phyloP scores from a whole-genome alignment of 2,113 vertebrate genomes.

The Stigmatopora nigra region DNA sequence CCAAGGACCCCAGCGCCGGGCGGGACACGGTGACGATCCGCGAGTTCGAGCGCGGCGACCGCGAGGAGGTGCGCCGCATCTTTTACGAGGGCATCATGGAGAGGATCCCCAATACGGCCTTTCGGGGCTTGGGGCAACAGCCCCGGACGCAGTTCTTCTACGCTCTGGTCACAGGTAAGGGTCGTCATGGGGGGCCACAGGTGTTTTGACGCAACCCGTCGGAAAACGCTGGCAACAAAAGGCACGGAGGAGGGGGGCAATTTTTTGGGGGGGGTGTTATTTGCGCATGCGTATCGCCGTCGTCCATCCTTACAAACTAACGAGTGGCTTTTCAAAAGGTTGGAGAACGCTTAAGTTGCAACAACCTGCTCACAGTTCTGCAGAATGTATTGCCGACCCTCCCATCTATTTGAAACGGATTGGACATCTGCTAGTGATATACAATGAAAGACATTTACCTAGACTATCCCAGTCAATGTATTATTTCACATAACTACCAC shows the following conservation, averaged over 20 bases:
- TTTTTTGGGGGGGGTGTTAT: slow-evolving; percentile 29
- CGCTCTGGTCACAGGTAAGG: slow-evolving; percentile 84
- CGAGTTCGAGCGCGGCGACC: slow-evolving; percentile 81
- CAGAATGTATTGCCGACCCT: too few relatives aligned
- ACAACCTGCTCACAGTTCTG: too few relatives aligned
- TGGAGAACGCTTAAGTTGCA: too few relatives aligned
- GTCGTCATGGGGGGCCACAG: neutral
- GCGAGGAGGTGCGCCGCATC: slow-evolving; percentile 84
- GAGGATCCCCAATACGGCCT: slow-evolving; percentile 90
- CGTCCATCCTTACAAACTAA: neutral
- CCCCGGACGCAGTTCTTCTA: slow-evolving; percentile 82
- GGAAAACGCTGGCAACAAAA: slow-evolving; percentile 56
- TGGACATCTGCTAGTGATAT: too few relatives aligned
- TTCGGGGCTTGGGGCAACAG: slow-evolving; percentile 84
- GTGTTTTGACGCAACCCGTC: slow-evolving; percentile 6
- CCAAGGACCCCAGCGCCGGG: slow-evolving; percentile 63
- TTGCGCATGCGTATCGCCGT: slow-evolving; percentile 50
- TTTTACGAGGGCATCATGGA: slow-evolving; percentile 95
- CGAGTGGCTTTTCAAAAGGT: too few relatives aligned
- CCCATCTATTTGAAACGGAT: too few relatives aligned
- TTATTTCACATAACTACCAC: too few relatives aligned
- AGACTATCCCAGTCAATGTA: too few relatives aligned
- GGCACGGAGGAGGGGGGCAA: slow-evolving; percentile 32
- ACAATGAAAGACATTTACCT: too few relatives aligned
- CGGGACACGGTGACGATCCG: slow-evolving; percentile 80